Base-by-base conservation (phyloP, 1,140 invertebrate genomes). In the Pinna nobilis region DNA sequence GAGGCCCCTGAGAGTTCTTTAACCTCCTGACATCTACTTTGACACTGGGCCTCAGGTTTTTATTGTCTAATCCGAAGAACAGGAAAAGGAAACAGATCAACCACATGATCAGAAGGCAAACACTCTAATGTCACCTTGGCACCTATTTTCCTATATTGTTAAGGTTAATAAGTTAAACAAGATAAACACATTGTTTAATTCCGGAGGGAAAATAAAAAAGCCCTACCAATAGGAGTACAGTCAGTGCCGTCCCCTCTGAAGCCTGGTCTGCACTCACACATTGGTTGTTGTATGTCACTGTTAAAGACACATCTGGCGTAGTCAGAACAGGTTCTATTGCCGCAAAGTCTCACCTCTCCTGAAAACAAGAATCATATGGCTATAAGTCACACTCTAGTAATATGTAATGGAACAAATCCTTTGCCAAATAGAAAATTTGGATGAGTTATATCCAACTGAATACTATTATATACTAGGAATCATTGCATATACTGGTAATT, bases 301-400 rank as follows among this genome's bases (percentile, higher is more conserved):
- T 86, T 83, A 55, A 81, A 86, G 5, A 88, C 87, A 82, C 90
- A 91, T 11, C 87, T 79, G 1, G 89, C 89, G 81, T 92, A 91
- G 28, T 87, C 83, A 33, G 89, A 88, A 76, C 93, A 94, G n/a
- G 87, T 86, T 15, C 86, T 87, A 32, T 91, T 89, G 6, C 88
- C 88, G 78, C 86, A 87, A 4, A 70, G 30, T 9, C 47, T 49
- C 11, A 77, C 78, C 15, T 84, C 92, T 33, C 69, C 82, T 82
- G 44, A 18, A 59, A 30, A 55, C 28, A 18, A 49, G 11, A 49
- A 53, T 28, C 20, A 25, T n/a, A n/a, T n/a, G n/a, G 49, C 15
- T 13, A 20, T 5, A 51, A n/a, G n/a, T n/a, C n/a, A 47, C 2
- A 0, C 32, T 9, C 20, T 0, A 18, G 33, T 35, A 60, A 37